These are phyloP conservation scores for Rallus limicola DNA, from an alignment of 2,113 vertebrate species.

Conservation along the genomic window DNA sequence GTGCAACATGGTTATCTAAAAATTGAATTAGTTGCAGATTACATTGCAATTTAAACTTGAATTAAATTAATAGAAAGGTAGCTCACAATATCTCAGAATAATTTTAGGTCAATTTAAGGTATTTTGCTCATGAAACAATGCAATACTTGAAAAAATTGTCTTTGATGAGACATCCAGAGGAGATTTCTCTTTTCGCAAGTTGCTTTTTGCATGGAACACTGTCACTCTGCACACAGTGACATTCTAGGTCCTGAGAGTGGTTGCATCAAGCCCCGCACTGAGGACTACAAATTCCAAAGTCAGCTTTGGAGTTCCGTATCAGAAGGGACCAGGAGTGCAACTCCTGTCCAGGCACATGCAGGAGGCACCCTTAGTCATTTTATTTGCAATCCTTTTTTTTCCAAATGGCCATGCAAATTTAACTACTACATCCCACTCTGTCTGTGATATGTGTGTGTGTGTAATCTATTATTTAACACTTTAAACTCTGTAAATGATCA, in stretches of 20 bases:
- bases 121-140: background rate
- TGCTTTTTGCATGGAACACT: background rate
- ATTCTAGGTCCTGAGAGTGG: background rate
- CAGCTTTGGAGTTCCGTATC: accelerated
- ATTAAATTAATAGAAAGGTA: background rate
- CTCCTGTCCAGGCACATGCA: background rate
- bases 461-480: background rate
- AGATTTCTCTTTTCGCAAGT: background rate
- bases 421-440: background rate
- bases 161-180: background rate
- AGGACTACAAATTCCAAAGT: background rate
- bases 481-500: background rate
- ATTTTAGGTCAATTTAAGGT: background rate
- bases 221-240: background rate
- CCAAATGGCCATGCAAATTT: background rate
- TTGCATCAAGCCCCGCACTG: background rate
- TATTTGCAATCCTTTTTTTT: background rate
- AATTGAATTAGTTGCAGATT: background rate
- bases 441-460: background rate
- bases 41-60: background rate
- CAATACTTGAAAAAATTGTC: background rate
- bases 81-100: background rate
- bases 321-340: background rate
- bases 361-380: background rate
- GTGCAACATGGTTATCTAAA: background rate